Conservation (phyloP, 2,113 vertebrate genomes). For the Salvelinus namaycush region DNA sequence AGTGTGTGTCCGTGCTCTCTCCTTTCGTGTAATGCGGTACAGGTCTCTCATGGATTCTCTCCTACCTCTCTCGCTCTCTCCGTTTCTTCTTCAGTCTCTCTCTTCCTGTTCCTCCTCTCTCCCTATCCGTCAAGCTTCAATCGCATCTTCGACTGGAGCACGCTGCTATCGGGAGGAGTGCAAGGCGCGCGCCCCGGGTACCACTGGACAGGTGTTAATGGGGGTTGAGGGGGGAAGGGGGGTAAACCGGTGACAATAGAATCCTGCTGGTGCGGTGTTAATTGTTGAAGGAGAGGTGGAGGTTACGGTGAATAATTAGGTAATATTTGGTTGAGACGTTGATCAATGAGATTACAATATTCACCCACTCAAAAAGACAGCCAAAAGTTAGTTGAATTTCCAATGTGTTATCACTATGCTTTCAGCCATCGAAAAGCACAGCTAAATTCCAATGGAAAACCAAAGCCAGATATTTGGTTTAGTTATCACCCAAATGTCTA, state of each 20-base stretch:
- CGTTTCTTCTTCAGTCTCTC: slow-evolving; percentile 14
- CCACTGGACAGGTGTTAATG: slow-evolving; percentile 38
- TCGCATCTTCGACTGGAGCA: slow-evolving; percentile 27
- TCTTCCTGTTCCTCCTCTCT: not conserved
- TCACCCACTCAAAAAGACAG: no score
- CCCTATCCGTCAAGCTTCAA: not conserved
- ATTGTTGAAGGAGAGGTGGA: not conserved
- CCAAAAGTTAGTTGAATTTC: no score
- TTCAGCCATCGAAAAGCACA: no score
- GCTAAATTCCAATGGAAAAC: no score
- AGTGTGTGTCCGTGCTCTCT: not conserved
- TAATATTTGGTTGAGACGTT: no score
- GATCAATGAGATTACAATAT: no score
- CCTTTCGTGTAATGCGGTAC: slow-evolving; percentile 31
- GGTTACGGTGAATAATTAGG: not conserved
- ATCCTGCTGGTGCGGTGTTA: not conserved
- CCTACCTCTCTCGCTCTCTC: not conserved
- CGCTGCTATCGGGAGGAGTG: slow-evolving; percentile 12
- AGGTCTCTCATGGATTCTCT: slow-evolving; percentile 17
- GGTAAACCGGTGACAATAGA: not conserved
- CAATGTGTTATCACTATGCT: no score
- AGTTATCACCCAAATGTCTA: no score
- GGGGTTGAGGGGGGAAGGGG: not conserved
- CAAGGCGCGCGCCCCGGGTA: slow-evolving; percentile 16
- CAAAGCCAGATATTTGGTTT: no score